phyloP scores from a whole-genome alignment of 2,113 vertebrate genomes.

The Zosterops hypoxanthus region DNA sequence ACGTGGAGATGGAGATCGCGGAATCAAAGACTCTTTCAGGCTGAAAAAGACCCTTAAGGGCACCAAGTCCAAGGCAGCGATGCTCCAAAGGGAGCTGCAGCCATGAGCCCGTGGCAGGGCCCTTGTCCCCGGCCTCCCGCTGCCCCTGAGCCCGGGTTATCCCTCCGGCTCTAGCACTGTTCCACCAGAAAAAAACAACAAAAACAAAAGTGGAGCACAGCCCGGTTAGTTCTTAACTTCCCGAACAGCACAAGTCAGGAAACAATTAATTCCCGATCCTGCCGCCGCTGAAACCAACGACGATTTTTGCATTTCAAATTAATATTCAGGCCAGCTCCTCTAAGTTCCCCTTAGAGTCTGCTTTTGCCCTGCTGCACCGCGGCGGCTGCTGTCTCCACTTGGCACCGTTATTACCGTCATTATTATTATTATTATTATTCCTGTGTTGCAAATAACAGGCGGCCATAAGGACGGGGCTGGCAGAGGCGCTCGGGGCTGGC shows the following conservation, averaged over 20 bases:
- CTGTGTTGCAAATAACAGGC: neutral
- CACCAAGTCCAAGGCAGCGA: neutral
- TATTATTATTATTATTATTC: neutral
- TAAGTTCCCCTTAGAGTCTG: neutral
- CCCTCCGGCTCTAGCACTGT: neutral
- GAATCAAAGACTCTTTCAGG: neutral
- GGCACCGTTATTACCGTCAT: neutral
- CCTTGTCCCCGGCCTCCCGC: neutral
- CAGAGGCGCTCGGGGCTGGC: neutral
- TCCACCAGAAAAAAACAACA: neutral
- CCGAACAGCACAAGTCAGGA: neutral
- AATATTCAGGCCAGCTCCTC: neutral
- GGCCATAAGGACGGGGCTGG: neutral
- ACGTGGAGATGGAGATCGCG: neutral
- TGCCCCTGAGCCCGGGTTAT: neutral
- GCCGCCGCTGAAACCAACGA: fast-evolving
- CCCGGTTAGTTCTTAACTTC: neutral
- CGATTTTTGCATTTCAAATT: neutral
- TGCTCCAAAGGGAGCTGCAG: neutral
- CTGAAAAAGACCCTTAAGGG: neutral
- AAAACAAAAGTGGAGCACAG: neutral
- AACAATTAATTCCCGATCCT: neutral
- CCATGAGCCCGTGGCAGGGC: fast-evolving
- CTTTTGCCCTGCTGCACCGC: neutral
- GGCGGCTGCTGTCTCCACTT: neutral